Evolutionary conservation across 2,888 invertebrate species (phyloP).

Genomic region (Lepidocyrtinus sp.): DNA sequence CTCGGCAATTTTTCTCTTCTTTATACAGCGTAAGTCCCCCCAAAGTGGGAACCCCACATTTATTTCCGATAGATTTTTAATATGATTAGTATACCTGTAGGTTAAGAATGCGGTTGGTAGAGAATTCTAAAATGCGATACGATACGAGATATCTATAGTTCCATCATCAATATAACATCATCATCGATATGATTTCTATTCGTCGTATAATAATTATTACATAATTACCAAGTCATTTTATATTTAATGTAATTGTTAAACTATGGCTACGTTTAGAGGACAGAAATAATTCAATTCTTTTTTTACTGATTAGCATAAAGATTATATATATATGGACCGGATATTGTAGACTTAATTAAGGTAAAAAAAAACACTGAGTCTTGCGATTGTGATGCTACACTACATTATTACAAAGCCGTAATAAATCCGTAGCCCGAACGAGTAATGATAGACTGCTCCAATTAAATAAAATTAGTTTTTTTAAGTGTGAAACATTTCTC

Average conservation of each 20-base stretch:
- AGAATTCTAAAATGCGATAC: no score
- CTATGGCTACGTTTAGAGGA: neutral
- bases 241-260: conserved; percentile 40
- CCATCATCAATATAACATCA: neutral
- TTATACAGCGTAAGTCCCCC: no score
- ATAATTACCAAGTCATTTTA: conserved; percentile 48
- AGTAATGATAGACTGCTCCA: conserved; percentile 62
- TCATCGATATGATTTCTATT: conserved; percentile 6
- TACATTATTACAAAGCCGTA: conserved; percentile 54
- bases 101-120: no score
- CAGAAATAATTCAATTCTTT: neutral
- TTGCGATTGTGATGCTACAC: conserved; percentile 66
- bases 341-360: neutral
- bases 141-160: neutral
- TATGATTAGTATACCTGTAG: no score
- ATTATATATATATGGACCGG: conserved; percentile 1
- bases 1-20: no score
- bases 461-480: conserved; percentile 37
- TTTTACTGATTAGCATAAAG: neutral
- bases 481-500: neutral
- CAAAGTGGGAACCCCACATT: no score
- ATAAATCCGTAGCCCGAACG: conserved; percentile 56
- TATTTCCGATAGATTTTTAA: no score
- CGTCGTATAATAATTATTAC: neutral
- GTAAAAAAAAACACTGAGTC: conserved; percentile 53